Conservation (phyloP, 2,888 invertebrate genomes). For the Pogonocherus hispidulus region DNA sequence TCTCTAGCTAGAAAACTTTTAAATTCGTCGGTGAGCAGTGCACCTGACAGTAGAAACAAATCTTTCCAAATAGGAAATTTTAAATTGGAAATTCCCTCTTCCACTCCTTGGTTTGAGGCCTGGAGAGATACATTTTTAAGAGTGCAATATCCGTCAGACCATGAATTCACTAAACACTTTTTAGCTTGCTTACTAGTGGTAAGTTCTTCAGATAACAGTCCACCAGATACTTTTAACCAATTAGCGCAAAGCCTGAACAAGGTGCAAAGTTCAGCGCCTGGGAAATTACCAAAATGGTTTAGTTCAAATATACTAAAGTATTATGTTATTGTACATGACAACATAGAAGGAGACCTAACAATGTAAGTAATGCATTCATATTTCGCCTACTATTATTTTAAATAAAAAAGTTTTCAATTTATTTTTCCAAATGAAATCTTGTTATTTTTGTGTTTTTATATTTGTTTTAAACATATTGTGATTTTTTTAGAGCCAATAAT, state of each 20-base stretch:
- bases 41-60: slow-evolving; percentile 59
- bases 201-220: slow-evolving; percentile 80
- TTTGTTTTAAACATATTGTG: neutral
- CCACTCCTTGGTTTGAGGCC: slow-evolving; percentile 95
- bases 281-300: slow-evolving; percentile 88
- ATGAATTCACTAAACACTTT: slow-evolving; percentile 95
- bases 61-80: slow-evolving; percentile 65
- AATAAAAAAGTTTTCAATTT: too few species aligned
- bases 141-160: slow-evolving; percentile 91
- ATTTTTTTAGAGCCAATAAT: slow-evolving; percentile 82
- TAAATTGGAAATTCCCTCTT: slow-evolving; percentile 79
- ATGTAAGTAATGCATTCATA: slow-evolving; percentile 73
- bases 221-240: slow-evolving; percentile 85
- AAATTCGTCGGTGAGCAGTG: slow-evolving; percentile 70
- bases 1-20: slow-evolving; percentile 86
- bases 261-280: slow-evolving; percentile 73
- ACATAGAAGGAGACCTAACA: slow-evolving; percentile 78
- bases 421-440: too few species aligned
- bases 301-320: slow-evolving; percentile 86
- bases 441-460: too few species aligned
- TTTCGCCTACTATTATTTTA: too few species aligned
- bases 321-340: slow-evolving; percentile 92
- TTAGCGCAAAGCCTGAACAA: slow-evolving; percentile 86
- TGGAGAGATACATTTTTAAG: slow-evolving; percentile 94
- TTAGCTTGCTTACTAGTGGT: slow-evolving; percentile 85